These are phyloP conservation scores for Siphonodentalium dalli DNA, from an alignment of 2,888 invertebrate genomes.

Conservation along the genomic window DNA sequence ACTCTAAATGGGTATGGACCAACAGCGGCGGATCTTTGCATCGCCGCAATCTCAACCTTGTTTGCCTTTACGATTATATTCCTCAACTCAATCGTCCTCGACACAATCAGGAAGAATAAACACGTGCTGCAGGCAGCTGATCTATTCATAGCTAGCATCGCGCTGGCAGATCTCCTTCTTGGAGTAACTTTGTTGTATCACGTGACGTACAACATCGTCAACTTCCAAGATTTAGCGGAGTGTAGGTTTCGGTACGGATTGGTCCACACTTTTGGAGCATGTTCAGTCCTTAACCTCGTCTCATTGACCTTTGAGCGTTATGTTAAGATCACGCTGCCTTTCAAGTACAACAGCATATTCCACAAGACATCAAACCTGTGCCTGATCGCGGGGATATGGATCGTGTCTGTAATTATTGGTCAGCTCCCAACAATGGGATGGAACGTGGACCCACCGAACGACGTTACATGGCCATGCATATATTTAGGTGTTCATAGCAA, in stretches of 20 bases:
- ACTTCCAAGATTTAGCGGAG: constrained; percentile 40
- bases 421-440: constrained; percentile 35
- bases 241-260: constrained; percentile 36
- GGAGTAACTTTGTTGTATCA: constrained; percentile 40
- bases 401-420: constrained; percentile 30
- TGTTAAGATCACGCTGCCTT: constrained; percentile 36
- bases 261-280: constrained; percentile 29
- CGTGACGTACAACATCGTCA: constrained; percentile 38
- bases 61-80: constrained; percentile 33
- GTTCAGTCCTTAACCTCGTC: constrained; percentile 33
- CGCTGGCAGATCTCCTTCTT: constrained; percentile 35
- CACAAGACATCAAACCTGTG: constrained; percentile 24
- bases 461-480: constrained; percentile 30
- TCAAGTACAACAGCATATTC: constrained; percentile 32
- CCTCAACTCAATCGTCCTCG: constrained; percentile 32
- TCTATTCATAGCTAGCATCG: constrained; percentile 35
- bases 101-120: constrained; percentile 25
- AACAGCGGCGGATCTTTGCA: constrained; percentile 22
- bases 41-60: constrained; percentile 19
- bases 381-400: constrained; percentile 30
- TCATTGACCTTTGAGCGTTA: constrained; percentile 37
- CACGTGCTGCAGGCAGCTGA: constrained; percentile 32
- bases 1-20: constrained; percentile 32
- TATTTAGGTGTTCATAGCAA: constrained; percentile 33
- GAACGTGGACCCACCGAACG: constrained; percentile 25